Percentiles rank a stretch among this genome's conserved stretches.
Evolutionary conservation across 2,113 vertebrate species (phyloP).

Genomic region (Sitta europaea): DNA sequence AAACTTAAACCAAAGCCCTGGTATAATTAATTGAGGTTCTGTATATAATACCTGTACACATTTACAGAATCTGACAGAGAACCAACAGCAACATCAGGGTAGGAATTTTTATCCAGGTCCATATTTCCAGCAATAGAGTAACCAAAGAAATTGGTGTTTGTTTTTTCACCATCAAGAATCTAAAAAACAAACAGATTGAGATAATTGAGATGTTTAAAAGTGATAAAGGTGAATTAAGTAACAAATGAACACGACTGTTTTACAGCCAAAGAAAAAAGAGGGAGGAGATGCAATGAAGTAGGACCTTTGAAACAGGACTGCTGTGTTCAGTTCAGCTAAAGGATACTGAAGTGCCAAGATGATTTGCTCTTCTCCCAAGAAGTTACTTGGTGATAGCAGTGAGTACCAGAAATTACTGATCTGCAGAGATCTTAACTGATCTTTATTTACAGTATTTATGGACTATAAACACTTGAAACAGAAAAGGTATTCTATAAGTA

Average conservation of each 20-base stretch:
- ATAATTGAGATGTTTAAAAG: background rate
- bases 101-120: conserved; percentile 91
- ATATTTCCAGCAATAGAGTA: conserved; percentile 95
- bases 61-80: conserved; percentile 89
- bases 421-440: background rate
- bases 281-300: background rate
- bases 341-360: background rate
- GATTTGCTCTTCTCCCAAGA: background rate
- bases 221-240: background rate
- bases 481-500: background rate
- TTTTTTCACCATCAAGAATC: conserved; percentile 83
- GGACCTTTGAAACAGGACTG: background rate
- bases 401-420: background rate
- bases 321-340: background rate
- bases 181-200: conserved; percentile 57
- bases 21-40: background rate
- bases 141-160: conserved; percentile 81
- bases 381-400: background rate
- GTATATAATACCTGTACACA: conserved; percentile 81
- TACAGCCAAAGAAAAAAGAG: background rate
- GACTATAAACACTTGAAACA: background rate
- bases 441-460: background rate
- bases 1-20: background rate
- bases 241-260: background rate
- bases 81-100: conserved; percentile 92